Evolutionary conservation across 2,113 vertebrate genomes (phyloP), one percentile per base, ranked within the genome.

Genomic region (Rhabdomys dilectus): DNA sequence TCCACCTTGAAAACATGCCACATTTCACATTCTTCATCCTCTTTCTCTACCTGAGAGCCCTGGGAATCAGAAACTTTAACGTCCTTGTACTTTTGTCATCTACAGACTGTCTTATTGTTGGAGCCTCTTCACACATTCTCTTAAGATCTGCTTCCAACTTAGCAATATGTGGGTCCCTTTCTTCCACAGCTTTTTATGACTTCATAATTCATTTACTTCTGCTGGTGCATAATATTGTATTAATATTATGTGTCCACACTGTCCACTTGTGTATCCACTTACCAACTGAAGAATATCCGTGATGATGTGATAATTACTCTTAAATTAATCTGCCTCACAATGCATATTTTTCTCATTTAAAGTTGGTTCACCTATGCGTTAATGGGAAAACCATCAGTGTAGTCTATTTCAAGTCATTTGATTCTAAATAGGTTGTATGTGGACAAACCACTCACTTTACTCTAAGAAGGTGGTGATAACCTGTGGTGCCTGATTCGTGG

Each of bases 381-480:
- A 85, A 75, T 60, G 81, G 42, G 42, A 81, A 92, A 75, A 68
- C 7, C 58, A 92, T 4, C 73, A 26, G 42, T 80, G 77, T 10
- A 70, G 31, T 92, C 31, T 92, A 36, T 84, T 94, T 76, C 13
- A 92, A 64, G 12, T 62, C 45, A 29, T 81, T 87, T 86, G 51
- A 88, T 92, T 76, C 34, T 42, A 94, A 77, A 82, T 53, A 56
- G 60, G 45, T 53, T 60, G 13, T 64, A 76, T 80, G 75, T 90
- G 91, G 89, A 36, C 39, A 95, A 93, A 76, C 39, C 24, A 4
- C 4, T 93, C 68, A 84, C 88, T 94, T 89, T 96, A 87, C 19
- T 48, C 13, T 56, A 87, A 87, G 77, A 21, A 10, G 70, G 1
- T 11, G 42, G 5, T 81, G 36, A 62, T 60, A n/a, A 72, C 60